phyloP scores from a whole-genome alignment of 2,888 invertebrate genomes.

The Thalpophila matura region DNA sequence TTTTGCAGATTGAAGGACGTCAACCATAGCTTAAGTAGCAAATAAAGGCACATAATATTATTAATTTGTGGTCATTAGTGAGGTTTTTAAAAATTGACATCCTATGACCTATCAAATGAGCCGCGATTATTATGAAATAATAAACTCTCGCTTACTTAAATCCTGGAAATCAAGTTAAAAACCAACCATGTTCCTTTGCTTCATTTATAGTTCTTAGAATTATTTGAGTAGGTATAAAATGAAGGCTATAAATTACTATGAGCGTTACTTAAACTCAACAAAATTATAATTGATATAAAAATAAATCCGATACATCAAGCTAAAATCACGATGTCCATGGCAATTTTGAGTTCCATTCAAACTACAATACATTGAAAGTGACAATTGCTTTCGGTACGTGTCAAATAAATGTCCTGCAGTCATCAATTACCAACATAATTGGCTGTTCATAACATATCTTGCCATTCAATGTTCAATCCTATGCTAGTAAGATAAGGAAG shows the following conservation, averaged over 20 bases:
- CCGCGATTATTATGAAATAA: too few relatives aligned
- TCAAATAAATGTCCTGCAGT: constrained; percentile 84
- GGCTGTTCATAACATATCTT: constrained; percentile 1
- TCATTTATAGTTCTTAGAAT: too few relatives aligned
- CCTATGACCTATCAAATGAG: too few relatives aligned
- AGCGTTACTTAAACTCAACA: background rate
- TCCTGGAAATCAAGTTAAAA: too few relatives aligned
- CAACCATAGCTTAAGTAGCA: too few relatives aligned
- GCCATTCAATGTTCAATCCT: constrained; percentile 59
- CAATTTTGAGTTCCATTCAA: constrained; percentile 70
- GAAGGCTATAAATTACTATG: background rate
- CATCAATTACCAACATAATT: constrained; percentile 65
- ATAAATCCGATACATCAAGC: constrained; percentile 75
- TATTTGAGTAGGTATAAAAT: constrained; percentile 1
- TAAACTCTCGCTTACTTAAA: too few relatives aligned
- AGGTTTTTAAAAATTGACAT: too few relatives aligned
- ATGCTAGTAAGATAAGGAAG: constrained; percentile 2
- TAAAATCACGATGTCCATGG: constrained; percentile 80
- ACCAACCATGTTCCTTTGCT: too few relatives aligned
- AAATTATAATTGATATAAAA: constrained; percentile 54
- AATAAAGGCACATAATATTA: too few relatives aligned
- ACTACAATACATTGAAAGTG: constrained; percentile 72
- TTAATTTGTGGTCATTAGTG: too few relatives aligned
- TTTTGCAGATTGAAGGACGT: too few relatives aligned
- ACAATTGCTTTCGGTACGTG: constrained; percentile 85